Percentiles rank a stretch among this genome's conserved stretches.
Conservation (phyloP, 2,797 vertebrate genomes). For the Brotula barbata region DNA sequence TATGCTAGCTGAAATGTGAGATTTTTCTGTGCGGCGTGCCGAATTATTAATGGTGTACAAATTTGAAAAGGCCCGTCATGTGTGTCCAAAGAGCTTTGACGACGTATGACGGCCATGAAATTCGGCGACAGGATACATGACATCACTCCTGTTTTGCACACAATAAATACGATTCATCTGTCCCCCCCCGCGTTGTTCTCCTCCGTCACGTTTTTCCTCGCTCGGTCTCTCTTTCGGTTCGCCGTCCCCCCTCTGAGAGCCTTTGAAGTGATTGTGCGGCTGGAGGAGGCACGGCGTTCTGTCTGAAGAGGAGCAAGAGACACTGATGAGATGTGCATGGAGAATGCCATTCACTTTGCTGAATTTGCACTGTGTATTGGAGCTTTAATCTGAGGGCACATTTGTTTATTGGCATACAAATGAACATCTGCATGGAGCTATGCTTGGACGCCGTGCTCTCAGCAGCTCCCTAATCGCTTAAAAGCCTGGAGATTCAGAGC, state of each 20-base stretch:
- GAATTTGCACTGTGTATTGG: slow-evolving; percentile 71
- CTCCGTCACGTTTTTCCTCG: slow-evolving; percentile 6
- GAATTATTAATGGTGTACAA: no score
- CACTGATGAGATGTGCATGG: slow-evolving; percentile 62
- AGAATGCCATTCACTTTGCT: slow-evolving; percentile 68
- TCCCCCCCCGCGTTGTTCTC: slow-evolving; percentile 18
- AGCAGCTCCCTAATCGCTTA: slow-evolving; percentile 73
- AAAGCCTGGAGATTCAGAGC: slow-evolving; percentile 68
- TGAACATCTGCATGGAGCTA: slow-evolving; percentile 77
- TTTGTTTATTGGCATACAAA: slow-evolving; percentile 81
- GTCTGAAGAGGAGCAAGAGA: slow-evolving; percentile 56
- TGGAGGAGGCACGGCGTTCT: slow-evolving; percentile 23
- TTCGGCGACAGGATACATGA: slow-evolving; percentile 20
- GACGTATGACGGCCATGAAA: slow-evolving; percentile 44
- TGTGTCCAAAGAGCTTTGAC: no score
- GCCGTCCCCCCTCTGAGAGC: slow-evolving; percentile 34
- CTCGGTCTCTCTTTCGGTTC: slow-evolving; percentile 20
- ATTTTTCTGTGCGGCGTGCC: no score
- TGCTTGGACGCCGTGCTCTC: slow-evolving; percentile 70
- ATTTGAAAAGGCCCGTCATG: no score
- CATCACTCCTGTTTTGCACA: slow-evolving; percentile 19
- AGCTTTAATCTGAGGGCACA: slow-evolving; percentile 76
- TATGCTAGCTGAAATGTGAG: no score
- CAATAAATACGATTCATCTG: slow-evolving; percentile 27
- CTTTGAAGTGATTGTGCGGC: slow-evolving; percentile 60